phyloP scores from a whole-genome alignment of 2,888 invertebrate species.

The Agonopterix subpropinquella region DNA sequence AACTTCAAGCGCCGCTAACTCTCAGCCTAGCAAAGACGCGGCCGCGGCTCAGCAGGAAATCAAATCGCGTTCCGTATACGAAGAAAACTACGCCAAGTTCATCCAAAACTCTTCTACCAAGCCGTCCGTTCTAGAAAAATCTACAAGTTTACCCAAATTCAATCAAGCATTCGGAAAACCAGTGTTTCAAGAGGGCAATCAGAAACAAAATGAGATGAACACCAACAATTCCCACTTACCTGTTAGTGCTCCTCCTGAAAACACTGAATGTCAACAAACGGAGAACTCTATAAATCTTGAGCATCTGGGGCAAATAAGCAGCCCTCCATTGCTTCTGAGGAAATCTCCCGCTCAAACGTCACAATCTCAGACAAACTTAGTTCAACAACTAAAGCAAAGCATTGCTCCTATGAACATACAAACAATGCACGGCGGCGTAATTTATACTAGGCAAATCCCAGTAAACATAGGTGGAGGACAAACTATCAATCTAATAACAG shows the following conservation, averaged over 20 bases:
- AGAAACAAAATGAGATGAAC: constrained; percentile 43
- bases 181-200: constrained; percentile 71
- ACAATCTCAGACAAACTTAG: constrained; percentile 49
- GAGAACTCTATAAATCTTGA: constrained; percentile 54
- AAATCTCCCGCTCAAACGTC: constrained; percentile 45
- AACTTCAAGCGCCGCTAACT: constrained; percentile 24
- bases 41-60: constrained; percentile 50
- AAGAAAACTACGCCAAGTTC: constrained; percentile 75
- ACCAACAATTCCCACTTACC: constrained; percentile 35
- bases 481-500: constrained; percentile 76
- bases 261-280: constrained; percentile 37
- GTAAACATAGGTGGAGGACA: constrained; percentile 75
- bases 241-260: constrained; percentile 29
- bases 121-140: constrained; percentile 48
- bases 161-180: constrained; percentile 87
- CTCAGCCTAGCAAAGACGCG: constrained; percentile 30
- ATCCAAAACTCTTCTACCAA: constrained; percentile 61
- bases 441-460: constrained; percentile 83
- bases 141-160: constrained; percentile 81
- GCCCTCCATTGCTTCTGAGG: constrained; percentile 54
- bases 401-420: constrained; percentile 75
- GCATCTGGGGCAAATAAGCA: constrained; percentile 50
- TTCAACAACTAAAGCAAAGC: constrained; percentile 68
- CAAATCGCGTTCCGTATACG: constrained; percentile 69
- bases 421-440: constrained; percentile 80